phyloP scores from a whole-genome alignment of 2,113 vertebrate species.

The Diadophis punctatus region DNA sequence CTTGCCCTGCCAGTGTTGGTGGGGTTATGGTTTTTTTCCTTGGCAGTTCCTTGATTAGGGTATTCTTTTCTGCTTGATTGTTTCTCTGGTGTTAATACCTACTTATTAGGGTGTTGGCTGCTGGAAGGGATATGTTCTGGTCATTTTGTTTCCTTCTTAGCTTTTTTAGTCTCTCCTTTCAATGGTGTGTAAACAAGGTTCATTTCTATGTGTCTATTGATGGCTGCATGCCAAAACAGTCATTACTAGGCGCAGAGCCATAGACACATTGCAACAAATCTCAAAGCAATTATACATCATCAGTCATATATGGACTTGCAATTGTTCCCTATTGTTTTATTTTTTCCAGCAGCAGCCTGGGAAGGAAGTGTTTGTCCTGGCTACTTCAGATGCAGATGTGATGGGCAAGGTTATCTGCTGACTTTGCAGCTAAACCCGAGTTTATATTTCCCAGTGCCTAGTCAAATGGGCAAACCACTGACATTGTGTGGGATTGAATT shows the following conservation, averaged over 20 bases:
- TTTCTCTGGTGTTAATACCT: not conserved
- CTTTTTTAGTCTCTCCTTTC: not conserved
- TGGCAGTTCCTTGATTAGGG: not conserved
- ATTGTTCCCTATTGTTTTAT: not conserved
- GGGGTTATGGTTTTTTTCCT: not conserved
- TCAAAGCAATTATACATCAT: not conserved
- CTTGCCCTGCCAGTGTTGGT: not conserved
- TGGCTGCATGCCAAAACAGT: not conserved
- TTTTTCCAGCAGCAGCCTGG: not conserved
- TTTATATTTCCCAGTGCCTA: not conserved
- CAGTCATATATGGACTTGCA: not conserved
- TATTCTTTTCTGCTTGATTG: not conserved
- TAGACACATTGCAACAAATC: not conserved
- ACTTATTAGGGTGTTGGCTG: not conserved
- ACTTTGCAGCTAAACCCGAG: not conserved
- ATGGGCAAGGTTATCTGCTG: not conserved
- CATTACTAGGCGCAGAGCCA: not conserved
- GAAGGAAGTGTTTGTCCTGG: not conserved
- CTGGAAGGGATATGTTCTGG: not conserved
- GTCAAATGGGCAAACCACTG: not conserved
- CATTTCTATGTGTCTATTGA: not conserved
- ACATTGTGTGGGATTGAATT: too few relatives aligned
- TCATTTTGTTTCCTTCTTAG: not conserved
- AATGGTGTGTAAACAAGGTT: not conserved
- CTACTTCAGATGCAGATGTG: not conserved